Base-by-base conservation (phyloP, 2,888 invertebrate species). In the Xanthorhoe spadicearia region DNA sequence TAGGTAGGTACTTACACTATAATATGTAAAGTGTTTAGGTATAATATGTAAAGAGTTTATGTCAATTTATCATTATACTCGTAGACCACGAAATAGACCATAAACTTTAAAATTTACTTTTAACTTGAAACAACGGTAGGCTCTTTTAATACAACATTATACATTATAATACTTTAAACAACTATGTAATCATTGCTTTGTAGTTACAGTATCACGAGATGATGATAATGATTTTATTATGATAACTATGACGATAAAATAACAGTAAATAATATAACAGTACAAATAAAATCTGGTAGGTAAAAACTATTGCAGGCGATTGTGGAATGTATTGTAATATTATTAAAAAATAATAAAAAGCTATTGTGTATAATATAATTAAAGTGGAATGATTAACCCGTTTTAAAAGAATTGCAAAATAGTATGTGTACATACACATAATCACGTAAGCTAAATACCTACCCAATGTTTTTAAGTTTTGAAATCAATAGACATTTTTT, bases 271-370 rank as follows among this genome's bases (percentile, higher is more conserved):
- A 74, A 71, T 72, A 79, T 72, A 73, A 75, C 65, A 62, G 69
- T 71, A 77, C 62, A 74, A 80, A 77, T 80, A 80, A 78, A 79
- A 83, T 79, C 76, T 82, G 76, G 69, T 75, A 63, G 69, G 74
- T 64, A 74, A 74, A 79, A 83, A 85, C 89, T 92, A 92, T 92
- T 92, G 91, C 91, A 89, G 83, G 78, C 77, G 62, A 77, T 77
- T 70, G 55, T 77, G 68, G 70, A 73, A 70, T 81, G 79, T 75
- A 77, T 74, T 75, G 49, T 59, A 61, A 38, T 62, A 60, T 48
- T 50, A 71, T 68, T n/a, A n/a, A 67, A 60, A 50, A 48, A 55
- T 69, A 66, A 59, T 53, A 56, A 54, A 66, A 71, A 80, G 74
- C 56, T 63, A 52, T 49, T 57, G 56, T 69, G 53, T 76, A 73